Percentiles rank a stretch among this genome's conserved stretches.
Conservation (phyloP, 2,888 invertebrate genomes). For the Drosophila peninsularis region DNA sequence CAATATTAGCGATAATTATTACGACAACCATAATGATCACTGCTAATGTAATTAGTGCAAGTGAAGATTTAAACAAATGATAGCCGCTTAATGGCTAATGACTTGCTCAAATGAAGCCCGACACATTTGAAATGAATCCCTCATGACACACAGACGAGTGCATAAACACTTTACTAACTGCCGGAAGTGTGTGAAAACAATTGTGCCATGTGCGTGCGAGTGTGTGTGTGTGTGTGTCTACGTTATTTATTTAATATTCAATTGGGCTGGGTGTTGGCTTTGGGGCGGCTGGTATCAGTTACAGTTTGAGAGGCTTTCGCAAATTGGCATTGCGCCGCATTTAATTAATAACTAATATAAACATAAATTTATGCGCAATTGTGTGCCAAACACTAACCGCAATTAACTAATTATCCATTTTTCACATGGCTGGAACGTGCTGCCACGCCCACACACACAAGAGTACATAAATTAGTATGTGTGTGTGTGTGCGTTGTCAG, state of each 20-base stretch:
- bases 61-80: background rate
- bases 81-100: background rate
- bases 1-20: background rate
- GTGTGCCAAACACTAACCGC: constrained; percentile 52
- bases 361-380: constrained; percentile 56
- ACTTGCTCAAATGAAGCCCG: constrained; percentile 1
- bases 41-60: background rate
- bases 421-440: constrained; percentile 59
- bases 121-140: background rate
- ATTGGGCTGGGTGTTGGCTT: background rate
- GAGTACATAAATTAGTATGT: constrained; percentile 58
- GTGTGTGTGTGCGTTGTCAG: constrained; percentile 22
- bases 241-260: constrained; percentile 7
- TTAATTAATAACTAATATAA: constrained; percentile 74
- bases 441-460: constrained; percentile 33
- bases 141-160: background rate
- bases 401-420: constrained; percentile 80
- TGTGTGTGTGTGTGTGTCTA: background rate
- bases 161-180: constrained; percentile 6
- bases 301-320: constrained; percentile 17
- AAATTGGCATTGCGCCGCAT: constrained; percentile 37
- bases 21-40: background rate
- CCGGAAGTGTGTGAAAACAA: constrained; percentile 2
- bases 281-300: background rate
- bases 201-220: background rate